Base-by-base conservation (phyloP, 2,888 invertebrate species). In the Steinernema carpocapsae region DNA sequence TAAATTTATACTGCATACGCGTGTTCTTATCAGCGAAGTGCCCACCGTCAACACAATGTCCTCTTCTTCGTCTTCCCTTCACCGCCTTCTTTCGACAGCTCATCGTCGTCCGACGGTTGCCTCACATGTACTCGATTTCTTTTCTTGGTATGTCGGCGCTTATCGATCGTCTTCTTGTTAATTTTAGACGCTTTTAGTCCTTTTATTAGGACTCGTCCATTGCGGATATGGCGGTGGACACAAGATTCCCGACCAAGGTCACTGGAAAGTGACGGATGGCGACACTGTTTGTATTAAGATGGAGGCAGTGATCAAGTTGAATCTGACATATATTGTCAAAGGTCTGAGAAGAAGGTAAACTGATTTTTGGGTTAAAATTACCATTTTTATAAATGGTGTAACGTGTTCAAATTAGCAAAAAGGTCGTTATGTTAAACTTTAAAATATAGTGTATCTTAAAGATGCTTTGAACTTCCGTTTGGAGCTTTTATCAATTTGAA, bases 321-420 rank as follows among this genome's bases (percentile, higher is more conserved):
- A 71, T 43, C 22, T 71, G 45, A 71, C 45, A 1, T 71, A 71
- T 10, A 71, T 46, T 71, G 12, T 45, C 45, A 12, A 46, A 24
- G 17, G 19, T n/a, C n/a, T 46, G 46, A 71, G 22, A 22, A 12
- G 19, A 6, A 1, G 24, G 71, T 46, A 45, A 42, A 7, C 32
- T 7, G 37, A 7, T n/a, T 45, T 72, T 14, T 32, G 29, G 7
- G 70, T 3, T 70, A 22, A 59, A 22, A 24, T 45, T 56, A 22
- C 1, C 0, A n/a, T n/a, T n/a, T n/a, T n/a, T n/a, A n/a, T n/a
- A n/a, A n/a, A n/a, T n/a, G n/a, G n/a, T n/a, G n/a, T n/a, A n/a
- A n/a, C n/a, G n/a, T n/a, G n/a, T n/a, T n/a, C n/a, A n/a, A n/a
- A n/a, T n/a, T n/a, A n/a, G n/a, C n/a, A n/a, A n/a, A n/a, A n/a